Evolutionary conservation across 2,113 vertebrate species (phyloP), one percentile per base, ranked within the genome.

Genomic region (Colistium nudipinnis): DNA sequence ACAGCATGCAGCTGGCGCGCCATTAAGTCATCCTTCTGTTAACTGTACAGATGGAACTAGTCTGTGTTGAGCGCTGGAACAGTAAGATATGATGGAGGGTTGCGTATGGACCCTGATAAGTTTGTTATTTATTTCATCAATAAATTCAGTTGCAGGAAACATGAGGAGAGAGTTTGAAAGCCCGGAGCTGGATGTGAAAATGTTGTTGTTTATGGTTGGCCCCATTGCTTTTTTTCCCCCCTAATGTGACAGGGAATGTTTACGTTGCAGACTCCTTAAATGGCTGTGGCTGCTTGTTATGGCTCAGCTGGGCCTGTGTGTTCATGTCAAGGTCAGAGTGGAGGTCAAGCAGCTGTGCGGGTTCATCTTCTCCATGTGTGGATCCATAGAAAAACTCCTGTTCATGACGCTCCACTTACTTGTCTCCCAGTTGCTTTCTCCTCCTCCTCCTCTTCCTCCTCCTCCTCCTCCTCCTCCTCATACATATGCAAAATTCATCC

Each of bases 401-500:
- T 48, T 67, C 45, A 70, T 62, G 54, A 70, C 79, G 87, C 61
- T 83, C 74, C 64, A 74, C 57, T 82, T 83, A 81, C 48, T 55
- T 81, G 53, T 36, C 45, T 22, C 78, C 27, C 53, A 3, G 7
- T 73, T 81, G 55, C 55, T 61, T 54, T 39, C 27, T 62, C 30
- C 41, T 64, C 66, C 16, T 64, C 48, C n/a, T n/a, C n/a, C n/a
- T n/a, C n/a, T n/a, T n/a, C n/a, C n/a, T n/a, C n/a, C 22, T 30
- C 11, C 28, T 64, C 51, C 45, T 62, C 78, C 6, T 55, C 48
- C 6, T 69, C 64, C 13, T 65, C 47, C 74, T 87, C 81, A 80
- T 89, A 36, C 78, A 73, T 84, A 90, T 91, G 78, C 77, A 84
- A 63, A 76, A 85, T 76, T 74, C 17, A 80, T 88, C 68, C 53